Conservation (phyloP, 2,888 invertebrate genomes). For the Plagodis pulveraria region DNA sequence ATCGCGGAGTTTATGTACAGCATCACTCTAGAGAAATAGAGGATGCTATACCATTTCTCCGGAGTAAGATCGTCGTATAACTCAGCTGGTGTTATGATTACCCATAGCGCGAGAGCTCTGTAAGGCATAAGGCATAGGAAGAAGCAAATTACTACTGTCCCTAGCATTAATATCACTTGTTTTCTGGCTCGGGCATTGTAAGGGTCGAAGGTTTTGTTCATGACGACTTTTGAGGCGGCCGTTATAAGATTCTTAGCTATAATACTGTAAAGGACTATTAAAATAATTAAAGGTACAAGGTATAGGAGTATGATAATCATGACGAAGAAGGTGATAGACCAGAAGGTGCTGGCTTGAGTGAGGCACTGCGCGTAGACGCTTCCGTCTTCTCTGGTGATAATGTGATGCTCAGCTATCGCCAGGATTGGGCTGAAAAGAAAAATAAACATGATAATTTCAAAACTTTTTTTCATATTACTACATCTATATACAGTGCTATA, state of each 20-base stretch:
- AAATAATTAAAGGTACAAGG: conserved; percentile 90
- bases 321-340: conserved; percentile 92
- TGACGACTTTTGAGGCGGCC: conserved; percentile 87
- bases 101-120: conserved; percentile 92
- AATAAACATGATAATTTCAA: conserved; percentile 37
- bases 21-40: conserved; percentile 94
- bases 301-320: conserved; percentile 92
- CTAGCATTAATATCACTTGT: conserved; percentile 94
- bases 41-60: conserved; percentile 91
- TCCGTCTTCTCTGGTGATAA: conserved; percentile 88
- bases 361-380: conserved; percentile 90
- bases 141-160: conserved; percentile 94
- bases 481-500: conserved; percentile 16
- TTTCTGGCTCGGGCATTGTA: conserved; percentile 89
- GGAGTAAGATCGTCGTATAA: conserved; percentile 88
- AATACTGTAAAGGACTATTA: conserved; percentile 92
- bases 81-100: conserved; percentile 90
- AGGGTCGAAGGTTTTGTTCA: conserved; percentile 89
- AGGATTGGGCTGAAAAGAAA: conserved; percentile 91
- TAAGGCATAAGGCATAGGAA: conserved; percentile 95
- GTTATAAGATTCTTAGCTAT: conserved; percentile 93
- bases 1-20: conserved; percentile 95
- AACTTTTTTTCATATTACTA: conserved; percentile 3
- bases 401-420: conserved; percentile 90
- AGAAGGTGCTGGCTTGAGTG: conserved; percentile 90